These are phyloP conservation scores for Hyaena hyaena DNA, from an alignment of 2,113 vertebrate genomes.

Conservation along the genomic window DNA sequence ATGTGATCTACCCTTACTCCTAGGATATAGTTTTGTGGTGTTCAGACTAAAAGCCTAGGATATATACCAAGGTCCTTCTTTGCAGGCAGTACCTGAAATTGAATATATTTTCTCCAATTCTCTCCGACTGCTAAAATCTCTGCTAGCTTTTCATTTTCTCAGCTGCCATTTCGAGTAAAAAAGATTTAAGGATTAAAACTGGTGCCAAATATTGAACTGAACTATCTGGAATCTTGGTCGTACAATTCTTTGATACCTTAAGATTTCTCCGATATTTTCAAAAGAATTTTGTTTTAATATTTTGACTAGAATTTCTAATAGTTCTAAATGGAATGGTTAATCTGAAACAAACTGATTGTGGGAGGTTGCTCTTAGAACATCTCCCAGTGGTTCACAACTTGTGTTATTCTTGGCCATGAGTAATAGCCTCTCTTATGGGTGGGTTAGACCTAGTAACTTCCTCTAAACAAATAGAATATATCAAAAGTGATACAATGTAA, in stretches of 20 bases:
- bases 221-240: neutral
- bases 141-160: neutral
- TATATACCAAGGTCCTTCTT: neutral
- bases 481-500: neutral
- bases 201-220: neutral
- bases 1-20: neutral
- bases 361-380: neutral
- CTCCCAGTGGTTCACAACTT: neutral
- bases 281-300: neutral
- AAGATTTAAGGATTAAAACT: neutral
- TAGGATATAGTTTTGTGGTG: neutral
- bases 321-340: neutral
- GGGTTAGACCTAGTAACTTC: neutral
- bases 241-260: neutral
- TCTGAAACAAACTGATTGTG: neutral
- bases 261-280: neutral
- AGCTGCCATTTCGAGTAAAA: neutral
- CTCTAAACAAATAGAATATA: neutral
- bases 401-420: neutral
- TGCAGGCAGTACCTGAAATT: neutral
- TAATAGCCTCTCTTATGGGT: neutral
- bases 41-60: neutral
- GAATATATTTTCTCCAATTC: neutral
- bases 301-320: neutral
- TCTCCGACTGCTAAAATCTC: neutral